Evolutionary conservation across 2,888 invertebrate species (phyloP).

Genomic region (Caenorhabditis sp.): DNA sequence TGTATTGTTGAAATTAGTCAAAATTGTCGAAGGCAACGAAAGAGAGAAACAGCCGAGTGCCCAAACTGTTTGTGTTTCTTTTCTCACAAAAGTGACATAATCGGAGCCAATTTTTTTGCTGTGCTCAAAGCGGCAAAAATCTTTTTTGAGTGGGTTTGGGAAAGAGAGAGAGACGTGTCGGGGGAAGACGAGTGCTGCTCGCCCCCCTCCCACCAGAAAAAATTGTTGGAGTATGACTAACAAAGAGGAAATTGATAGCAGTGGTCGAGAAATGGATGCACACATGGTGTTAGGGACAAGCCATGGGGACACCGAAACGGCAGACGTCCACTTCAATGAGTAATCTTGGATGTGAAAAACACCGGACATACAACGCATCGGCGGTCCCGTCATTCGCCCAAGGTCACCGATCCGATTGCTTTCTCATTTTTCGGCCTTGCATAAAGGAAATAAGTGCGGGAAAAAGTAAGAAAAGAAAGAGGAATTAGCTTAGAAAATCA

Average conservation of each 20-base stretch:
- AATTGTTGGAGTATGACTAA: constrained; percentile 51
- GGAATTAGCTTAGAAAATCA: neutral
- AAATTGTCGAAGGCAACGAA: constrained; percentile 15
- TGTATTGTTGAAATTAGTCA: constrained; percentile 33
- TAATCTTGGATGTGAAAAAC: constrained; percentile 33
- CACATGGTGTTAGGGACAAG: constrained; percentile 24
- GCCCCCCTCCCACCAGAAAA: constrained; percentile 35
- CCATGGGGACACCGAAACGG: constrained; percentile 12
- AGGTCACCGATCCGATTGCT: constrained; percentile 32
- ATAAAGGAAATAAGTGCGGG: neutral
- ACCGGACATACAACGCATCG: constrained; percentile 8
- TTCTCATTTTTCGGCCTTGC: constrained; percentile 16
- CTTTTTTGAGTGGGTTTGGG: constrained; percentile 16
- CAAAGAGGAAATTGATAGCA: constrained; percentile 57
- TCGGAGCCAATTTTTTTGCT: constrained; percentile 37
- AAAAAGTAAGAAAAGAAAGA: neutral
- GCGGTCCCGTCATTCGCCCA: constrained; percentile 9
- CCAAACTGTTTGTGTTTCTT: constrained; percentile 46
- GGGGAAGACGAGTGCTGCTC: constrained; percentile 28
- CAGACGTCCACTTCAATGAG: constrained; percentile 41
- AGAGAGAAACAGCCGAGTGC: neutral
- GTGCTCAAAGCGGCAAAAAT: constrained; percentile 6
- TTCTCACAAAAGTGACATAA: constrained; percentile 24
- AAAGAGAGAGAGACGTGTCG: neutral
- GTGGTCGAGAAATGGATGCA: constrained; percentile 34